Evolutionary conservation across 1,140 invertebrate genomes (phyloP).

Genomic region (Eubasilissa regina): DNA sequence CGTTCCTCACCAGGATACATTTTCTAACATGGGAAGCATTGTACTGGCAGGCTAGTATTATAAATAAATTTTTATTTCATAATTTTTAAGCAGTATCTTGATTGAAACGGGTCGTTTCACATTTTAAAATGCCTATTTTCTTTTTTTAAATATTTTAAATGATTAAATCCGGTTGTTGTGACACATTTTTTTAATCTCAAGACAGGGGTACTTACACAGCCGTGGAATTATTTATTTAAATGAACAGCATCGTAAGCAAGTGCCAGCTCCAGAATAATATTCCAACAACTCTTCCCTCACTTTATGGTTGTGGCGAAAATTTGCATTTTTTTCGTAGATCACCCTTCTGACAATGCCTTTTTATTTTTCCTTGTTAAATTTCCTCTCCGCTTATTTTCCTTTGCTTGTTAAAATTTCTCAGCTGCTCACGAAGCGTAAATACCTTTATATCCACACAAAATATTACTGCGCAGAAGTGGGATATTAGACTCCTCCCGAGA

Average conservation of each 20-base stretch:
- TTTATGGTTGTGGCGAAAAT: conserved; percentile 12
- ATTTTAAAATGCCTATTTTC: too few relatives aligned
- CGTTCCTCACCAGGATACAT: too few relatives aligned
- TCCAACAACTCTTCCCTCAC: background rate
- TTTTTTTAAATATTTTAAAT: too few relatives aligned
- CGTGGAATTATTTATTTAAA: background rate
- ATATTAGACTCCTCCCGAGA: background rate
- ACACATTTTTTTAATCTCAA: background rate
- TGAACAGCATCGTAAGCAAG: background rate
- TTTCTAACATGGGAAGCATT: too few relatives aligned
- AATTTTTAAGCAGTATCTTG: too few relatives aligned
- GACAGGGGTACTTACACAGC: background rate
- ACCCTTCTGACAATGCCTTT: conserved; percentile 8
- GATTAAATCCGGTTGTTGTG: too few relatives aligned
- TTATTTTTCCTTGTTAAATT: conserved; percentile 24
- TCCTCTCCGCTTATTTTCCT: conserved; percentile 15
- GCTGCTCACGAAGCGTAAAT: conserved; percentile 12
- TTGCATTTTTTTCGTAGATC: conserved; percentile 12
- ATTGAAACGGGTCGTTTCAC: too few relatives aligned
- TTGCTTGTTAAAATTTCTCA: conserved; percentile 19
- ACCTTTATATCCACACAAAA: conserved; percentile 9
- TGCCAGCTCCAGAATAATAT: background rate
- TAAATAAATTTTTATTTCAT: too few relatives aligned
- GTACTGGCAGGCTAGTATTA: too few relatives aligned
- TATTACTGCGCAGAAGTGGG: conserved; percentile 1